A percentile compares a stretch with the other conserved stretches of the same genome.
Evolutionary conservation across 2,113 vertebrate species (phyloP).

Genomic region (Mobula birostris): DNA sequence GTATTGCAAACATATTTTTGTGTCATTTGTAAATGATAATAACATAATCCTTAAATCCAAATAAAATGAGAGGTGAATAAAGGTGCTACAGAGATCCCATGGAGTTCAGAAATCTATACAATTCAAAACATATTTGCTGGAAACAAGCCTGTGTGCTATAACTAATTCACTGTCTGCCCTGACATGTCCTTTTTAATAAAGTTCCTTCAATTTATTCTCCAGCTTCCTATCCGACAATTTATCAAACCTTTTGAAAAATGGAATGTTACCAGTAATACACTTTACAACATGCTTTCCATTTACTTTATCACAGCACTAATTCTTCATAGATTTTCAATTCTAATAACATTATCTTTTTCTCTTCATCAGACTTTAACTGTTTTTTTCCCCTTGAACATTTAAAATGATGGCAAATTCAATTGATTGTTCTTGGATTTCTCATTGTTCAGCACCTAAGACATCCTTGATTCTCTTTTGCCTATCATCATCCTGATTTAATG

Average conservation of each 20-base stretch:
- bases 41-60: neutral
- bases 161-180: neutral
- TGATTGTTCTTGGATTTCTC: neutral
- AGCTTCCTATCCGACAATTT: neutral
- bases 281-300: neutral
- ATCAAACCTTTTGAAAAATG: neutral
- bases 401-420: neutral
- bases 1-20: neutral
- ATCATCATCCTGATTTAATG: neutral
- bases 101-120: neutral
- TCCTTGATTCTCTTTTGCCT: neutral
- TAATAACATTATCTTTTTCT: neutral
- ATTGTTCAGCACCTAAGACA: neutral
- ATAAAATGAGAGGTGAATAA: neutral
- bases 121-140: neutral
- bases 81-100: neutral
- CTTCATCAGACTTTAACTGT: neutral
- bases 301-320: neutral
- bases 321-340: neutral
- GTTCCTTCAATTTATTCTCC: neutral
- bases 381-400: neutral
- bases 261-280: neutral
- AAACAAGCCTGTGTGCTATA: neutral
- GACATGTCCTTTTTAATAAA: too few relatives aligned
- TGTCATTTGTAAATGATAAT: neutral